Base-by-base conservation (phyloP, 2,888 invertebrate species). In the Alviniconcha strummeri region DNA sequence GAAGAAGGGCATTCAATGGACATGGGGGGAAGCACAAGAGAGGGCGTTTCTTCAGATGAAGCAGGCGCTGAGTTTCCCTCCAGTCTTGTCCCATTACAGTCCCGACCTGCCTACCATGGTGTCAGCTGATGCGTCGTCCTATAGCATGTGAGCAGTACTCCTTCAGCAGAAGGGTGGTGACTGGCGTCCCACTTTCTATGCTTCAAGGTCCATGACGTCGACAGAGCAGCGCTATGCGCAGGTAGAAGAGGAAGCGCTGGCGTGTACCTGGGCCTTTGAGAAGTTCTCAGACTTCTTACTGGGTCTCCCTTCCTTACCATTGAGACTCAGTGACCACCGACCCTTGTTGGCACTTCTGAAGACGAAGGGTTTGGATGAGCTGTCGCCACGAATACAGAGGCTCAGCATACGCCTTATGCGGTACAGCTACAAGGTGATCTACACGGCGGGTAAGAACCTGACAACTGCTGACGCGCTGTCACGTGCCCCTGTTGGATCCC, bases 371-470 rank as follows among this genome's bases (percentile, higher is more conserved):
- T 60, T 56, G n/a, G 80, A 84, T 72, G 79, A 77, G n/a, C 55
- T 81, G 17, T 19, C 80, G 77, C 81, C 76, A 54, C 19, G 80
- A 36, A 84, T 81, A 5, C 81, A 81, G 54, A n/a, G 81, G 11
- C 81, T 84, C 52, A 11, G 67, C 5, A 60, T 76, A 69, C 15
- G 81, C 9, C 81, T 76, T 8, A 84, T 83, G 79, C 54, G 79
- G 4, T 83, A 13, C n/a, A 36, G 1, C 54, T 77, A 67, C 67
- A 1, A 55, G n/a, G n/a, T n/a, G n/a, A n/a, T n/a, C n/a, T n/a
- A n/a, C n/a, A n/a, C n/a, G n/a, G n/a, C n/a, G n/a, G n/a, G 54
- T 82, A 75, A 81, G 52, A 82, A 76, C 56, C 67, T 82, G 52
- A 57, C 52, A 36, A 82, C 82, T 13, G 77, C 82, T 2, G 82